These are phyloP conservation scores for Cosmia pyralina DNA, from an alignment of 2,888 invertebrate species.

Conservation along the genomic window DNA sequence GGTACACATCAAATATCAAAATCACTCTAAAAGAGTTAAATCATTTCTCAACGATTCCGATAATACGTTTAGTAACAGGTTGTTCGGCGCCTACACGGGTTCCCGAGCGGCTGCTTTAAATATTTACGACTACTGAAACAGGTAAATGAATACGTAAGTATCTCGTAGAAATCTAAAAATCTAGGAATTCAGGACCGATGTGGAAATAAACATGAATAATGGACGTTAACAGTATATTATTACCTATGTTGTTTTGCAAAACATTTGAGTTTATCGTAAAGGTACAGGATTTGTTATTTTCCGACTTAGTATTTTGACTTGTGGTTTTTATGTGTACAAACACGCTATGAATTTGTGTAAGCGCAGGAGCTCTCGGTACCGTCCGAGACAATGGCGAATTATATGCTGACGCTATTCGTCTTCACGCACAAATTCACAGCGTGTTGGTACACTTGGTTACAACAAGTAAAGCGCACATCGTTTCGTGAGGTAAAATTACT, in stretches of 20 bases:
- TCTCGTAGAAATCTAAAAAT: conserved; percentile 18
- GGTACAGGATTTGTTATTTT: neutral
- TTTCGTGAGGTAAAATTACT: too few relatives aligned
- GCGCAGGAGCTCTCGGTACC: too few relatives aligned
- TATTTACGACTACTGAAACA: conserved; percentile 41
- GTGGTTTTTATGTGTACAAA: too few relatives aligned
- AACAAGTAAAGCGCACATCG: too few relatives aligned
- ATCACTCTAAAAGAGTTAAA: neutral
- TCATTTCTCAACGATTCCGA: neutral
- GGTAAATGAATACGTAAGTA: conserved; percentile 31
- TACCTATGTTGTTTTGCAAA: neutral
- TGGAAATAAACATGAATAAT: conserved; percentile 19
- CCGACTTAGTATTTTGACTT: too few relatives aligned
- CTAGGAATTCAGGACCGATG: neutral
- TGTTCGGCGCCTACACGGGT: conserved; percentile 18
- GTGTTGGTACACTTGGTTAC: too few relatives aligned
- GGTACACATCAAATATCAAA: neutral
- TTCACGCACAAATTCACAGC: too few relatives aligned
- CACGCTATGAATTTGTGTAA: too few relatives aligned
- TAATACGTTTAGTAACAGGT: conserved; percentile 9
- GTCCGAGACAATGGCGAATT: too few relatives aligned
- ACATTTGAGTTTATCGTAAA: neutral
- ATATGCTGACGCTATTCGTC: too few relatives aligned
- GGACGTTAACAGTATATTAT: neutral
- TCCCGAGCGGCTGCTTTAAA: conserved; percentile 21